These are phyloP conservation scores for Mastacembelus armatus DNA, from an alignment of 2,797 vertebrate genomes.

Conservation along the genomic window DNA sequence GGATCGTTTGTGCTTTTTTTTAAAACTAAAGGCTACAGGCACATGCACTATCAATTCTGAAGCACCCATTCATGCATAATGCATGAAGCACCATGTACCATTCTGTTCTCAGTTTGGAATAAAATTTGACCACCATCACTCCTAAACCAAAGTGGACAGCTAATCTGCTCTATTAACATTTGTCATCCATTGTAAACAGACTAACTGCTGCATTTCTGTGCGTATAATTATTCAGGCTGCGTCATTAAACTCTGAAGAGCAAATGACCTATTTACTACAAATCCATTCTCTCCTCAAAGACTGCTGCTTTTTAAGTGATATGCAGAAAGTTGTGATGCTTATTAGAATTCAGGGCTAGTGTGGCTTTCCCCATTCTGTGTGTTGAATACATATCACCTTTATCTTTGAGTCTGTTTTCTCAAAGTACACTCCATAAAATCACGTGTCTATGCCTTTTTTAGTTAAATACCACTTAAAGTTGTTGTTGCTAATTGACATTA, in stretches of 20 bases:
- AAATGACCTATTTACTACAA: slow-evolving; percentile 22
- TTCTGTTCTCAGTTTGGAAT: slow-evolving; percentile 5
- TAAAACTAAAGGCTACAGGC: slow-evolving; percentile 18
- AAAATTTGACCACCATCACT: neutral
- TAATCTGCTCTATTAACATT: slow-evolving; percentile 17
- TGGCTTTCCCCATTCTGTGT: neutral
- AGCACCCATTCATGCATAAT: slow-evolving; percentile 19
- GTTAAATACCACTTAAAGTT: neutral
- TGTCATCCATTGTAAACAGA: slow-evolving; percentile 3
- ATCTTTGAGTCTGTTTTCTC: neutral
- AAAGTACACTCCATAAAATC: neutral
- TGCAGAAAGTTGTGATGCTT: slow-evolving; percentile 3
- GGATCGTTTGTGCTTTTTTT: neutral
- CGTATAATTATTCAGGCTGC: slow-evolving; percentile 16
- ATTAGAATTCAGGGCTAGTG: slow-evolving; percentile 6
- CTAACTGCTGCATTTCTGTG: neutral
- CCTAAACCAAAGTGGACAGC: neutral
- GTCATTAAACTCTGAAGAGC: neutral
- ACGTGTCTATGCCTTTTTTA: neutral
- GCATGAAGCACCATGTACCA: neutral
- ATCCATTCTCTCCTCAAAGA: slow-evolving; percentile 21
- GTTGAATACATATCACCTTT: neutral
- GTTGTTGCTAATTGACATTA: neutral
- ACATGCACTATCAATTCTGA: neutral
- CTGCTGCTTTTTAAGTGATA: neutral